Conservation (phyloP, 2,113 vertebrate species). For the human (Homo sapiens) region DNA sequence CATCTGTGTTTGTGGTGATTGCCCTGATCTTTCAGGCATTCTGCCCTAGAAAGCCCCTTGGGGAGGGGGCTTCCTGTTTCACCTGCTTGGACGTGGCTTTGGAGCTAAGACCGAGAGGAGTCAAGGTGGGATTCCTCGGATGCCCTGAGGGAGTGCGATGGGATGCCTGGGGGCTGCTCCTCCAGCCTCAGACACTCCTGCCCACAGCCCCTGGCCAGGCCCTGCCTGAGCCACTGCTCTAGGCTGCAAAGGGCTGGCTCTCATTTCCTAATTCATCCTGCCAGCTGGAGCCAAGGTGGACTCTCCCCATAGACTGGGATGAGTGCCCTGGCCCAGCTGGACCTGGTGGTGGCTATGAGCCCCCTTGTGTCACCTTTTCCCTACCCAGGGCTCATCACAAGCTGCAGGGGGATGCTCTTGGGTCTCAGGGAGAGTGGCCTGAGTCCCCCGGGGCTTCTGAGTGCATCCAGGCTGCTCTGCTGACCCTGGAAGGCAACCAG, state of each 20-base stretch:
- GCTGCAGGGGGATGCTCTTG: not conserved
- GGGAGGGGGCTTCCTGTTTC: not conserved
- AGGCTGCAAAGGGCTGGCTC: not conserved
- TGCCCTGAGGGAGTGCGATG: not conserved
- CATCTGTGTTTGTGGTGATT: rapidly evolving
- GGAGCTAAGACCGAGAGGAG: not conserved
- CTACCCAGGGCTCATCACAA: too few species aligned
- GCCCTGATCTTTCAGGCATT: not conserved
- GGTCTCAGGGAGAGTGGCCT: not conserved
- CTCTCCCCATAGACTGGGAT: rapidly evolving
- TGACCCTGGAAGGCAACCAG: not conserved
- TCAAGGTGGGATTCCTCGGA: not conserved
- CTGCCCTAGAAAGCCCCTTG: not conserved
- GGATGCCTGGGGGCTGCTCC: not conserved
- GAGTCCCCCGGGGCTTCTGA: not conserved
- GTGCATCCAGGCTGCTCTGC: not conserved
- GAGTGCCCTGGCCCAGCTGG: not conserved
- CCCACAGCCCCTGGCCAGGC: not conserved
- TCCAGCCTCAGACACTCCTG: not conserved
- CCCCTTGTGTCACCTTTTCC: not conserved
- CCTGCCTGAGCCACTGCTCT: not conserved
- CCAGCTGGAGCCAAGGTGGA: not conserved
- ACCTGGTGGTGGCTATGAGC: not conserved
- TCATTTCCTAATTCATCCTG: not conserved
- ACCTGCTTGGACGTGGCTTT: not conserved